Percentiles rank a stretch among this genome's conserved stretches.
These are phyloP conservation scores for Ornithoptera alexandrae DNA, from an alignment of 2,888 invertebrate genomes.

Conservation along the genomic window DNA sequence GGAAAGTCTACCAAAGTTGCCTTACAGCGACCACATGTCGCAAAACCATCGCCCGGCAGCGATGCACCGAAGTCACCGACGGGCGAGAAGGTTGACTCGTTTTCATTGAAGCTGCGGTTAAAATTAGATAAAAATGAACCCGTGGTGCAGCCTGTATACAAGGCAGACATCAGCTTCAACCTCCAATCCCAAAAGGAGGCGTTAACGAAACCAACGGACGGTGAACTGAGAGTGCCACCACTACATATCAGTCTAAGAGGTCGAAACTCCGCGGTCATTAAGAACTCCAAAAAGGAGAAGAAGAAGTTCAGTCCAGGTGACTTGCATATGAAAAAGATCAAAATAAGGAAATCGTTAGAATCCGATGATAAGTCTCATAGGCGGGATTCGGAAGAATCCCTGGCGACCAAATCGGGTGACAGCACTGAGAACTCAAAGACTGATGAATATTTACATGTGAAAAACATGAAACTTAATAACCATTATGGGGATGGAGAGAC, in stretches of 20 bases:
- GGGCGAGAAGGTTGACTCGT: slow-evolving; percentile 75
- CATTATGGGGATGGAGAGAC: slow-evolving; percentile 59
- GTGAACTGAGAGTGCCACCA: slow-evolving; percentile 90
- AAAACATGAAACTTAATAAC: slow-evolving; percentile 66
- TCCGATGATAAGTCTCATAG: slow-evolving; percentile 62
- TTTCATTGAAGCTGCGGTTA: slow-evolving; percentile 88
- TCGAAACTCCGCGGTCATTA: slow-evolving; percentile 91
- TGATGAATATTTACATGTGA: slow-evolving; percentile 67
- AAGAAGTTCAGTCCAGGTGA: slow-evolving; percentile 77
- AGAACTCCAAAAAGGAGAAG: slow-evolving; percentile 86
- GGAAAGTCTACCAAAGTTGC: slow-evolving; percentile 67
- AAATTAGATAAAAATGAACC: slow-evolving; percentile 92
- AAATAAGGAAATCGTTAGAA: slow-evolving; percentile 68
- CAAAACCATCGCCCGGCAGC: slow-evolving; percentile 47
- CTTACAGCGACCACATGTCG: slow-evolving; percentile 56
- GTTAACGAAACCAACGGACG: slow-evolving; percentile 73
- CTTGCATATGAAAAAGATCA: slow-evolving; percentile 77
- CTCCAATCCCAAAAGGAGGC: slow-evolving; percentile 72
- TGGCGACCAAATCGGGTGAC: slow-evolving; percentile 58
- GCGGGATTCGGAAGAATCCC: slow-evolving; percentile 60
- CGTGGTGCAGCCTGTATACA: slow-evolving; percentile 87
- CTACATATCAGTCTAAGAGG: slow-evolving; percentile 92
- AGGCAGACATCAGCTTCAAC: slow-evolving; percentile 87
- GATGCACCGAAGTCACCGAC: slow-evolving; percentile 64
- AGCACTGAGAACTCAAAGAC: slow-evolving; percentile 62